Conservation (phyloP, 2,888 invertebrate species). For the Lamellibrachia columna region DNA sequence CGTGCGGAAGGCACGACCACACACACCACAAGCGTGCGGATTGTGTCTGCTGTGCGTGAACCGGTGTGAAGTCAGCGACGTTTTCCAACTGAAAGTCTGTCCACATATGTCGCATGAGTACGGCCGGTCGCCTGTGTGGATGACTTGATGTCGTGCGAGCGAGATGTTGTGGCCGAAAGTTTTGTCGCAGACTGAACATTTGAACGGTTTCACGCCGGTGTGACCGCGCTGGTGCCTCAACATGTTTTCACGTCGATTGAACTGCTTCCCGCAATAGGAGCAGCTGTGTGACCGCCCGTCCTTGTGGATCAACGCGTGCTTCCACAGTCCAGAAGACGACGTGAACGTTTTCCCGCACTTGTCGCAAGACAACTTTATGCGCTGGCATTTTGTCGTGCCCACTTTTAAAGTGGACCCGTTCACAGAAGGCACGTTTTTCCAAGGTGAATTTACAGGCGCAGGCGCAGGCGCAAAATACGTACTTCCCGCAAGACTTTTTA, state of each 20-base stretch:
- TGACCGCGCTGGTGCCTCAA: background rate
- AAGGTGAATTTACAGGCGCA: background rate
- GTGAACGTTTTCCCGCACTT: slow-evolving; percentile 24
- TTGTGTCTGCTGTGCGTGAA: too few relatives aligned
- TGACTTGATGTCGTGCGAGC: too few relatives aligned
- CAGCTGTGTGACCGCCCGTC: slow-evolving; percentile 22
- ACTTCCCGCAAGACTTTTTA: background rate
- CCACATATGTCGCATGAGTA: too few relatives aligned
- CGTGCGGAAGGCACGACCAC: too few relatives aligned
- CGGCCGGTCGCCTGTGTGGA: too few relatives aligned
- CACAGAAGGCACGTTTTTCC: background rate
- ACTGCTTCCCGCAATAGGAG: slow-evolving; percentile 20
- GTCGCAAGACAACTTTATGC: slow-evolving; percentile 1
- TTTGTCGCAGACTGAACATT: too few relatives aligned
- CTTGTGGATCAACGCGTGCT: slow-evolving; percentile 21
- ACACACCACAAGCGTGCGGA: too few relatives aligned
- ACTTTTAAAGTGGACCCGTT: background rate
- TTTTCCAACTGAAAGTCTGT: too few relatives aligned
- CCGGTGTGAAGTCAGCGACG: too few relatives aligned
- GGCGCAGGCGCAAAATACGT: background rate
- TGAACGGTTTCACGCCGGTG: too few relatives aligned
- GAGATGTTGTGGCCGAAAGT: too few relatives aligned
- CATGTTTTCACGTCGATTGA: slow-evolving; percentile 18
- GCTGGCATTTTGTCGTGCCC: background rate
- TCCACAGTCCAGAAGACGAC: slow-evolving; percentile 17